A percentile compares a stretch with the other conserved stretches of the same genome.
These are phyloP conservation scores for Radopholus similis DNA, from an alignment of 1,140 invertebrate genomes.

Conservation along the genomic window DNA sequence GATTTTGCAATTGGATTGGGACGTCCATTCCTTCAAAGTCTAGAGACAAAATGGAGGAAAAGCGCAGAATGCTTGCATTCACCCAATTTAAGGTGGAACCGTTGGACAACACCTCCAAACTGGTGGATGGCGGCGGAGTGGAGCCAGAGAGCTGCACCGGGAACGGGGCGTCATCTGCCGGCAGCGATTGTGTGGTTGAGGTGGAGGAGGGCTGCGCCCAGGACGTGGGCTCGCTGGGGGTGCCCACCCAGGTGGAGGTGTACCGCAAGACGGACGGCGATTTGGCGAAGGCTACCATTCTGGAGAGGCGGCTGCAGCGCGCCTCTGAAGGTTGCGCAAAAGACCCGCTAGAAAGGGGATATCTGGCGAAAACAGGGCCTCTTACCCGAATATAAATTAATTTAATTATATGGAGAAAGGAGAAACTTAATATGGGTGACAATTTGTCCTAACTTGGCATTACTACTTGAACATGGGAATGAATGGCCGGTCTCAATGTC, in stretches of 20 bases:
- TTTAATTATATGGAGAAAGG: too few relatives aligned
- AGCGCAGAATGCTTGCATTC: too few relatives aligned
- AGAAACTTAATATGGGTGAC: too few relatives aligned
- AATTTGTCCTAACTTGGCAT: too few relatives aligned
- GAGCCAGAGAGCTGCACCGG: not conserved
- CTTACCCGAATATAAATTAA: too few relatives aligned
- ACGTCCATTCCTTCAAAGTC: too few relatives aligned
- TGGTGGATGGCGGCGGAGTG: not conserved
- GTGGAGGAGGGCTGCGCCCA: not conserved
- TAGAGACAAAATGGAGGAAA: too few relatives aligned
- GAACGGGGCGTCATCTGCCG: not conserved
- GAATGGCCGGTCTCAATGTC: not conserved
- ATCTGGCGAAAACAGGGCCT: too few relatives aligned
- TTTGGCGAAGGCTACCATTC: not conserved
- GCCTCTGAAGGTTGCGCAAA: too few relatives aligned
- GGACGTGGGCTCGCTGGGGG: slow-evolving; percentile 7
- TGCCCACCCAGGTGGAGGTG: not conserved
- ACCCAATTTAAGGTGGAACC: slow-evolving; percentile 16
- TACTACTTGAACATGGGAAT: not conserved
- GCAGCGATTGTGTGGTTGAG: not conserved
- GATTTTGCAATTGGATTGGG: too few relatives aligned
- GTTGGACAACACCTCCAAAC: slow-evolving; percentile 5
- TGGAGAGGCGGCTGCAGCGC: not conserved
- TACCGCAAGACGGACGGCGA: not conserved
- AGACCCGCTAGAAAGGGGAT: too few relatives aligned